phyloP scores from a whole-genome alignment of 1,140 invertebrate genomes.

The Caenorhabditis tropicalis region DNA sequence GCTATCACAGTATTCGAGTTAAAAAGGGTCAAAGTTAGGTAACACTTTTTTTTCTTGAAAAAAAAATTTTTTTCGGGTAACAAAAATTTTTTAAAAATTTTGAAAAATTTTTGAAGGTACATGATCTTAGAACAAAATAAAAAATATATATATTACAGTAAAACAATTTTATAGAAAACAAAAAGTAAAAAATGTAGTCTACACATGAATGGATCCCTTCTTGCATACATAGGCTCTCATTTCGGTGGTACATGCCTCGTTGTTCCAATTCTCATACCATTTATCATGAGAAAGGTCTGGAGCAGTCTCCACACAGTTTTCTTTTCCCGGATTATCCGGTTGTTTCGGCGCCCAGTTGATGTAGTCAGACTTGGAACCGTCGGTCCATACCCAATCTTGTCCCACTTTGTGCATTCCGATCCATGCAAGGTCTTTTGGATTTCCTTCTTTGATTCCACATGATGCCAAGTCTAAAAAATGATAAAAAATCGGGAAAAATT shows the following conservation, averaged over 20 bases:
- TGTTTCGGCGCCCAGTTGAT: conserved; percentile 43
- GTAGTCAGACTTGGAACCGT: conserved; percentile 37
- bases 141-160: background rate
- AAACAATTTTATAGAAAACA: no score
- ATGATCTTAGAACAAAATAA: no score
- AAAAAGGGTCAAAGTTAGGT: no score
- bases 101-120: background rate
- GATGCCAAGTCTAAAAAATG: conserved; percentile 27
- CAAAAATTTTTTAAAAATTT: no score
- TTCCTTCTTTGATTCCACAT: background rate
- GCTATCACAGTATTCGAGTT: no score
- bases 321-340: conserved; percentile 40
- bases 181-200: background rate
- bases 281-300: conserved; percentile 25
- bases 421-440: conserved; percentile 38
- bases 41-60: no score
- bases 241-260: conserved; percentile 9
- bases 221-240: conserved; percentile 40
- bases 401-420: conserved; percentile 35
- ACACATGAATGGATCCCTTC: background rate
- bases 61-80: no score
- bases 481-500: background rate
- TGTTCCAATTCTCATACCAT: conserved; percentile 44
- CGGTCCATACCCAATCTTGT: conserved; percentile 49
- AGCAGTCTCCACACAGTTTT: conserved; percentile 23